Percentiles rank a stretch among this genome's conserved stretches.
phyloP scores from a whole-genome alignment of 2,113 vertebrate genomes.

The Pelobates fuscus region DNA sequence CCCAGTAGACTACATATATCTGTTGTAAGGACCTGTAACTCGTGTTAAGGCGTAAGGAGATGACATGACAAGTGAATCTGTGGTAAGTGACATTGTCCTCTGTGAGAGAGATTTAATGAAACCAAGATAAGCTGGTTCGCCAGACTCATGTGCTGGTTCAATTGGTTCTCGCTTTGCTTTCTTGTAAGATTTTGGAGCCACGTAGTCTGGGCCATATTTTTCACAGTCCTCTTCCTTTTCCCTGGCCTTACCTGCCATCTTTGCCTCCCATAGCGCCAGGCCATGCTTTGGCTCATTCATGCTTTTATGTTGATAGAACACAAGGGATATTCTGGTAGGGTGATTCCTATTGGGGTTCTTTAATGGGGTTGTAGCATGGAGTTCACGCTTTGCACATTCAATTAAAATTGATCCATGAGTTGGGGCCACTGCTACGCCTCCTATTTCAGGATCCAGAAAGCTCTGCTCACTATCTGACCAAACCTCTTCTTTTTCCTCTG shows the following conservation, averaged over 20 bases:
- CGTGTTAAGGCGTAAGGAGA: constrained; percentile 95
- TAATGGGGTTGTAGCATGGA: constrained; percentile 92
- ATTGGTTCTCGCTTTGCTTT: constrained; percentile 84
- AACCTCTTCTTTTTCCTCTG: constrained; percentile 79
- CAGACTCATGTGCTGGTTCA: constrained; percentile 72
- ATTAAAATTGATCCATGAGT: constrained; percentile 95
- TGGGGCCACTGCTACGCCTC: constrained; percentile 94
- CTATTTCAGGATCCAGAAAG: constrained; percentile 92
- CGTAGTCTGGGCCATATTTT: constrained; percentile 81
- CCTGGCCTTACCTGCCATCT: constrained; percentile 92
- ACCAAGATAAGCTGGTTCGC: constrained; percentile 81
- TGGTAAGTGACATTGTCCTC: constrained; percentile 86
- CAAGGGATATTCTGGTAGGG: constrained; percentile 92
- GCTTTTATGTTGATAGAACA: constrained; percentile 98
- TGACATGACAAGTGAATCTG: constrained; percentile 89
- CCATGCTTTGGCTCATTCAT: constrained; percentile 96
- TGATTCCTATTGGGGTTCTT: constrained; percentile 88
- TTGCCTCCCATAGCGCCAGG: constrained; percentile 92
- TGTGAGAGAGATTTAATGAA: constrained; percentile 86
- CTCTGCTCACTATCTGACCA: constrained; percentile 98
- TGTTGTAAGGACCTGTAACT: constrained; percentile 96
- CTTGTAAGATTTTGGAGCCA: constrained; percentile 83
- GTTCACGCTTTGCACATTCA: constrained; percentile 94
- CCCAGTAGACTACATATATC: constrained; percentile 75
- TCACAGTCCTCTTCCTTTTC: constrained; percentile 93